These are phyloP conservation scores for Helarctos malayanus DNA, from an alignment of 2,797 vertebrate genomes.

Conservation along the genomic window DNA sequence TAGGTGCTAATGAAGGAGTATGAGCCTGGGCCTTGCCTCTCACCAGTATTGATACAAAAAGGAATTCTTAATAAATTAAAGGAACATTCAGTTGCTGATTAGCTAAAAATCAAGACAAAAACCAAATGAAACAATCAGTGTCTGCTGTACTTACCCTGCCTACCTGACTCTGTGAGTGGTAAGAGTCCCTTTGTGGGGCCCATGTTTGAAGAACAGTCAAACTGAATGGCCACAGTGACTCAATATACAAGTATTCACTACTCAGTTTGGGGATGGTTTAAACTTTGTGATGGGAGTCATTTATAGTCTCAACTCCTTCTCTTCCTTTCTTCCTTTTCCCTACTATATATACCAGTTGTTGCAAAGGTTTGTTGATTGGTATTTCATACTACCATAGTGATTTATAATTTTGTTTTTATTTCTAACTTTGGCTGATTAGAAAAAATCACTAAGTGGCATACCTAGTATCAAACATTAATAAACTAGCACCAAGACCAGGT, in stretches of 20 bases:
- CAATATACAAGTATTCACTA: background rate
- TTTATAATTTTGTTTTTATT: background rate
- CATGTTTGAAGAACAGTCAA: background rate
- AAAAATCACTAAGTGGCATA: background rate
- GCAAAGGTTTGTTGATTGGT: background rate
- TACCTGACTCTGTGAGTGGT: background rate
- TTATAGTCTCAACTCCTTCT: background rate
- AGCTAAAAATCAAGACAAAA: slow-evolving; percentile 17
- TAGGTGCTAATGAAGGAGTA: background rate
- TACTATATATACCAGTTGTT: background rate
- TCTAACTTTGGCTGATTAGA: background rate
- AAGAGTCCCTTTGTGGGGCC: background rate
- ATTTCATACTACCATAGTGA: background rate
- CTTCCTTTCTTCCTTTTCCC: background rate
- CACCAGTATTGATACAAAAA: background rate
- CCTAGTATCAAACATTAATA: background rate
- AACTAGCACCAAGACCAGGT: background rate
- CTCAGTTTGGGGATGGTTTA: background rate
- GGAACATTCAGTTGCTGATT: background rate
- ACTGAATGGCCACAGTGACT: background rate
- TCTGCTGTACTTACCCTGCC: background rate
- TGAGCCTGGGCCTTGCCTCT: background rate
- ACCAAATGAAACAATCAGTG: background rate
- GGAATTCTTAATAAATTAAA: background rate
- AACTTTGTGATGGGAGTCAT: background rate